Evolutionary conservation across 2,797 vertebrate species (phyloP).

Genomic region (Malacoraja senta): DNA sequence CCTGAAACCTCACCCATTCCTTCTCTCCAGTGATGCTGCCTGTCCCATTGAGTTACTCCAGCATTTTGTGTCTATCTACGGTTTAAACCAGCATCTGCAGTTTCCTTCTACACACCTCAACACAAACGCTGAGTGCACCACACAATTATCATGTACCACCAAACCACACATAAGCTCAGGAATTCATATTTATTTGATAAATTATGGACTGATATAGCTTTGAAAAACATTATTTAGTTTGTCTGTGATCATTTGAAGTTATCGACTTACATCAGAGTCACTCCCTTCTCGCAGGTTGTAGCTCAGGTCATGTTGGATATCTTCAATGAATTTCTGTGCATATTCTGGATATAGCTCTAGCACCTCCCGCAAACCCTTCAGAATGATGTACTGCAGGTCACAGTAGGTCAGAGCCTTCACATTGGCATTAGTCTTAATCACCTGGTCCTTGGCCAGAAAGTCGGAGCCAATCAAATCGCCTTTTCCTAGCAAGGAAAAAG

Average conservation of each 20-base stretch:
- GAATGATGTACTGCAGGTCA: constrained; percentile 45
- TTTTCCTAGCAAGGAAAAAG: constrained; percentile 41
- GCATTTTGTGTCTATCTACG: too few species aligned
- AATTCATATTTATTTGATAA: neutral
- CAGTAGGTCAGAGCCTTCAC: constrained; percentile 46
- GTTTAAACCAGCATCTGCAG: too few species aligned
- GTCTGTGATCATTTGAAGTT: neutral
- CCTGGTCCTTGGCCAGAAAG: constrained; percentile 41
- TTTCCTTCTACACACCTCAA: too few species aligned
- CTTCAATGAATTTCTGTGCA: constrained; percentile 43
- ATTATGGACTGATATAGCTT: neutral
- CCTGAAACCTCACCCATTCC: too few species aligned
- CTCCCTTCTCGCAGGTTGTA: constrained; percentile 45
- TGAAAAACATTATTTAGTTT: neutral
- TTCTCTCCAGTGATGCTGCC: too few species aligned
- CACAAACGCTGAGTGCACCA: neutral
- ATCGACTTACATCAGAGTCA: constrained; percentile 43
- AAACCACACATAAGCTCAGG: neutral
- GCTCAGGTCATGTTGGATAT: constrained; percentile 45
- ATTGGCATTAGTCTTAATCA: constrained; percentile 45
- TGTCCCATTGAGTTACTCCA: too few species aligned
- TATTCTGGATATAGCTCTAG: constrained; percentile 45
- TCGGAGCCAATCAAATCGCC: constrained; percentile 45
- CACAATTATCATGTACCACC: neutral
- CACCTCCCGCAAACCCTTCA: constrained; percentile 44